These are phyloP conservation scores for Strongylocentrotus purpuratus DNA, from an alignment of 35 echinoderm and acorn worm genomes.

Conservation along the genomic window DNA sequence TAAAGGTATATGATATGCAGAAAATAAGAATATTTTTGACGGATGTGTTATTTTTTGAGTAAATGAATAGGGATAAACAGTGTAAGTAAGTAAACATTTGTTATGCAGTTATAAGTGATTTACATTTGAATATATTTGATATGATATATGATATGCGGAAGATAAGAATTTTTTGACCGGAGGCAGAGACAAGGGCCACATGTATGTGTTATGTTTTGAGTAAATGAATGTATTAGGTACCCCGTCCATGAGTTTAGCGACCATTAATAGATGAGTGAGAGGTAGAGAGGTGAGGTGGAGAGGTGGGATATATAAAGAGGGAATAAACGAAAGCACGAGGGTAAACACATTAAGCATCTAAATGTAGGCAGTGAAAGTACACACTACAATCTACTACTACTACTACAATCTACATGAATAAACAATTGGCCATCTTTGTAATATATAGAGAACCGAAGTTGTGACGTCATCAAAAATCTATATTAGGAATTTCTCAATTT, in stretches of 20 bases:
- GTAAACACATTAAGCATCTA: neutral
- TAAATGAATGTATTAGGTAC: neutral
- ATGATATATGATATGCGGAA: neutral
- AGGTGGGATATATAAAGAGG: neutral
- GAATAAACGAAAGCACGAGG: neutral
- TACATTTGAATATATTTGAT: neutral
- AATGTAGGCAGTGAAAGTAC: neutral
- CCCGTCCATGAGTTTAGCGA: neutral
- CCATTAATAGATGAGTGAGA: neutral
- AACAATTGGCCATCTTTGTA: too few species aligned
- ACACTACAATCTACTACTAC: too few species aligned
- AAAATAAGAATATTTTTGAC: too few species aligned
- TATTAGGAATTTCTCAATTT: too few species aligned
- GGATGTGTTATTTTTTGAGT: neutral
- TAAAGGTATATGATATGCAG: too few species aligned
- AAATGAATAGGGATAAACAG: neutral
- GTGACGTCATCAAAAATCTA: too few species aligned
- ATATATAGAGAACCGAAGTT: too few species aligned
- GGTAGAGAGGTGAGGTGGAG: neutral
- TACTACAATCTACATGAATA: too few species aligned
- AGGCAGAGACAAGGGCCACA: too few species aligned
- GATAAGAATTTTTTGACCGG: too few species aligned
- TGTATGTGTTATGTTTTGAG: neutral
- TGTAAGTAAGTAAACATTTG: too few species aligned
- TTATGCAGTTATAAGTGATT: neutral